phyloP scores from a whole-genome alignment of 2,888 invertebrate species.

The Napeogenes sylphis region DNA sequence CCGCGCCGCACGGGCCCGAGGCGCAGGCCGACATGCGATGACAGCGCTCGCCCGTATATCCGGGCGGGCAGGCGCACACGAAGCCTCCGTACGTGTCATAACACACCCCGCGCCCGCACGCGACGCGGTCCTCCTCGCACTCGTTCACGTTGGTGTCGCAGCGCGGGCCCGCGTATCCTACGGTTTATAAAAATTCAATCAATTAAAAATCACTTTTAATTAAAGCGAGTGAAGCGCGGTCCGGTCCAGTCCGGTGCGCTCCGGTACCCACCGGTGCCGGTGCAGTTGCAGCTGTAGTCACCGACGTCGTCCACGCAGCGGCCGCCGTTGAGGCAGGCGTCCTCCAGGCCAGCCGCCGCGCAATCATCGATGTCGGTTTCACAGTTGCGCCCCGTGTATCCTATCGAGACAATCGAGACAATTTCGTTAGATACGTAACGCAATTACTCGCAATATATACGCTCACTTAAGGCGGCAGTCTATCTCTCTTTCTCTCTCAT shows the following conservation, averaged over 20 bases:
- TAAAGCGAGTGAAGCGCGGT: too few species aligned
- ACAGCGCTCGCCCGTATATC: conserved; percentile 89
- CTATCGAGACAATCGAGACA: conserved; percentile 51
- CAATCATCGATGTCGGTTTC: conserved; percentile 89
- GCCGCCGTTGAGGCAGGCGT: conserved; percentile 84
- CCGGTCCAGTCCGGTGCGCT: too few species aligned
- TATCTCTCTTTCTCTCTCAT: too few species aligned
- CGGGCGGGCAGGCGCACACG: conserved; percentile 85
- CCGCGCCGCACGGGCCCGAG: conserved; percentile 85
- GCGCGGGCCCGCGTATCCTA: conserved; percentile 83
- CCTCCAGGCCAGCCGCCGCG: conserved; percentile 66
- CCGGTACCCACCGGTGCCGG: conserved; percentile 75
- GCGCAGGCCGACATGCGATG: conserved; percentile 82
- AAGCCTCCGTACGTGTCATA: conserved; percentile 89
- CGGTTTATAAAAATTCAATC: too few species aligned
- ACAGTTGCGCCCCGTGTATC: conserved; percentile 83
- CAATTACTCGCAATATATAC: too few species aligned
- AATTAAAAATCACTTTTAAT: too few species aligned
- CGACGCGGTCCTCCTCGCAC: conserved; percentile 77
- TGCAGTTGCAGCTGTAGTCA: conserved; percentile 87
- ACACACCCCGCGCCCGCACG: conserved; percentile 86
- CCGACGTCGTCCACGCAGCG: conserved; percentile 85
- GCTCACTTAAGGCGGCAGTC: too few species aligned
- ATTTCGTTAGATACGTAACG: neutral
- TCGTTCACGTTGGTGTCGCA: conserved; percentile 90